Conservation (phyloP, 2,113 vertebrate species). For the Odobenus rosmarus region DNA sequence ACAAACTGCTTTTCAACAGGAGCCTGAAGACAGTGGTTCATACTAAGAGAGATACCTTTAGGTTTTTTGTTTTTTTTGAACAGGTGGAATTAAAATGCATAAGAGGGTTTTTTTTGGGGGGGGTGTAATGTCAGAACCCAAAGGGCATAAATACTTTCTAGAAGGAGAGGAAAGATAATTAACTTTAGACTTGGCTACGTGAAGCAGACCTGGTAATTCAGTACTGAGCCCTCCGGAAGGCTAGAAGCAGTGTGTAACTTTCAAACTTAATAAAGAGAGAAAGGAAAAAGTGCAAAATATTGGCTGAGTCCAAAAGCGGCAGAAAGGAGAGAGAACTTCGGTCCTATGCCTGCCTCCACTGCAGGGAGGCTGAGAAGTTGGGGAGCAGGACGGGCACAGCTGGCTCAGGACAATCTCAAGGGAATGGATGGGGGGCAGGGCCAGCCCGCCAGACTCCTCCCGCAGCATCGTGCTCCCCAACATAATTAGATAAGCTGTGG, state of each 20-base stretch:
- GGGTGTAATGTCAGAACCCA: background rate
- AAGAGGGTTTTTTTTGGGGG: background rate
- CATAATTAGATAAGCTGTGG: background rate
- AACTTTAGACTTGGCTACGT: background rate
- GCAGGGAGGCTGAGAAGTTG: background rate
- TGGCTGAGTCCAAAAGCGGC: background rate
- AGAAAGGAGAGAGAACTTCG: background rate
- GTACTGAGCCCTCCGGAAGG: background rate
- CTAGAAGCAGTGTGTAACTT: background rate
- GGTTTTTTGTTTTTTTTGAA: background rate
- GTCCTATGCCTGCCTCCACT: background rate
- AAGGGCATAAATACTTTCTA: background rate
- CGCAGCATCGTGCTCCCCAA: background rate
- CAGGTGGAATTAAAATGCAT: background rate
- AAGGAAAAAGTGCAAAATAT: background rate
- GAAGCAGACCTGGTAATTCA: background rate
- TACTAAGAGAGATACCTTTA: background rate
- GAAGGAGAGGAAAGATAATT: background rate
- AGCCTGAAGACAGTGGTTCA: background rate
- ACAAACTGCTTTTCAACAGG: background rate
- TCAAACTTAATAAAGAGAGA: background rate
- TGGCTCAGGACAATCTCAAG: background rate
- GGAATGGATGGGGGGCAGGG: background rate
- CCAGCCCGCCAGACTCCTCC: too few relatives aligned
- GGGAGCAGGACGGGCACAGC: background rate